Evolutionary conservation across 2,113 vertebrate genomes (phyloP), one percentile per base, ranked within the genome.

Genomic region (Polyodon spathula): DNA sequence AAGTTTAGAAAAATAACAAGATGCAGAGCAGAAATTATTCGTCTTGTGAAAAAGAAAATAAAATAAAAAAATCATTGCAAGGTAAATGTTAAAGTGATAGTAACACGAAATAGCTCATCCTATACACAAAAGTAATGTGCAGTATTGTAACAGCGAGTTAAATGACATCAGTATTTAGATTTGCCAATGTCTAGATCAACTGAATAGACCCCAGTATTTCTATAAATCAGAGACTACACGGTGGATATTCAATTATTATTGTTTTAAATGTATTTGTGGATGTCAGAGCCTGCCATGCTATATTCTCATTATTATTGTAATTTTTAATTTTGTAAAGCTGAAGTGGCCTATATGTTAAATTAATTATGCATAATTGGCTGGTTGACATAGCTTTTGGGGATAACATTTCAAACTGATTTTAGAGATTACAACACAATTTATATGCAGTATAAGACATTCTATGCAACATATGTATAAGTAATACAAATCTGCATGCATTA

Each of bases 1-100:
- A 86, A 87, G 79, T 86, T 87, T 80, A 76, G 76, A 81, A 81
- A 83, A 86, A 88, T 83, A 88, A 86, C 83, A 84, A 85, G 81
- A 71, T 62, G 79, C 81, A 78, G 73, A 73, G n/a, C n/a, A n/a
- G n/a, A n/a, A n/a, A 82, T 85, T 88, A 82, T 15, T 84, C 86
- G 82, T 73, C 70, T 83, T 81, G 78, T 78, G 85, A 84, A 82
- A 81, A 81, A 88, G n/a, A n/a, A n/a, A n/a, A n/a, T n/a, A n/a
- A n/a, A n/a, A n/a, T n/a, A n/a, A n/a, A 50, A 55, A 6, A 16
- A 55, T 9, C 8, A 10, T n/a, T n/a, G n/a, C n/a, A n/a, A n/a
- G n/a, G n/a, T n/a, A n/a, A 85, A 83, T 86, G 85, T 86, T 85
- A 81, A 81, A 83, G 82, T 80, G 79, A 84, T 80, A 86, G 77